Evolutionary conservation across 2,797 vertebrate species (phyloP).

Genomic region (Hyperoplus lanceolatus): DNA sequence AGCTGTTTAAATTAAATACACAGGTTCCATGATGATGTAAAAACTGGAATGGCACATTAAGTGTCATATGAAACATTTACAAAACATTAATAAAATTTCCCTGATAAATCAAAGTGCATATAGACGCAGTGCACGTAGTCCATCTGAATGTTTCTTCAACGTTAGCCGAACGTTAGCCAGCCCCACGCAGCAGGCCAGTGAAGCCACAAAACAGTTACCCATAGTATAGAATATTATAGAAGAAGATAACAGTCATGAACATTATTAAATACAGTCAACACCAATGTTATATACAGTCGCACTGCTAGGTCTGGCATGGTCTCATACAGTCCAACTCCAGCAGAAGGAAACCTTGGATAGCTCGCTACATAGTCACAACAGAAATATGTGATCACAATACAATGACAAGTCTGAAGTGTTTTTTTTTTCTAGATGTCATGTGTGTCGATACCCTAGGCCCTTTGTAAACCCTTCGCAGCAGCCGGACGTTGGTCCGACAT

Average conservation of each 20-base stretch:
- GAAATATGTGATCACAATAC: constrained; percentile 97
- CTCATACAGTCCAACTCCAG: constrained; percentile 85
- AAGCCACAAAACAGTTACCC: constrained; percentile 94
- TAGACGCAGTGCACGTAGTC: constrained; percentile 97
- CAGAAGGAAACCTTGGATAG: constrained; percentile 91
- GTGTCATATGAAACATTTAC: constrained; percentile 98
- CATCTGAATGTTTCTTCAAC: constrained; percentile 89
- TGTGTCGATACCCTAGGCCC: constrained; percentile 78
- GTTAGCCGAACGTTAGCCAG: constrained; percentile 86
- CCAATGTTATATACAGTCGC: constrained; percentile 96
- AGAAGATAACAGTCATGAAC: constrained; percentile 98
- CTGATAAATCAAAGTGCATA: constrained; percentile 99
- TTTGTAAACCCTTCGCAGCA: constrained; percentile 82
- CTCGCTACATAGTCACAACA: constrained; percentile 94
- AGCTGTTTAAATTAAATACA: constrained; percentile 87
- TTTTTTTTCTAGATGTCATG: constrained; percentile 75
- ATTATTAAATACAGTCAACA: constrained; percentile 96
- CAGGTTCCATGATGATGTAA: constrained; percentile 90
- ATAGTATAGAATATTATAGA: constrained; percentile 91
- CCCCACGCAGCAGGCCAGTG: constrained; percentile 90
- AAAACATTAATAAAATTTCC: constrained; percentile 99
- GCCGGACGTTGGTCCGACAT: constrained; percentile 77
- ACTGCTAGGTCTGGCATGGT: constrained; percentile 92
- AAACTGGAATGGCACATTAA: constrained; percentile 95
- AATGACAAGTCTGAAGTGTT: constrained; percentile 93